Evolutionary conservation across 1,140 invertebrate species (phyloP).

Genomic region (Cydia strobilella): DNA sequence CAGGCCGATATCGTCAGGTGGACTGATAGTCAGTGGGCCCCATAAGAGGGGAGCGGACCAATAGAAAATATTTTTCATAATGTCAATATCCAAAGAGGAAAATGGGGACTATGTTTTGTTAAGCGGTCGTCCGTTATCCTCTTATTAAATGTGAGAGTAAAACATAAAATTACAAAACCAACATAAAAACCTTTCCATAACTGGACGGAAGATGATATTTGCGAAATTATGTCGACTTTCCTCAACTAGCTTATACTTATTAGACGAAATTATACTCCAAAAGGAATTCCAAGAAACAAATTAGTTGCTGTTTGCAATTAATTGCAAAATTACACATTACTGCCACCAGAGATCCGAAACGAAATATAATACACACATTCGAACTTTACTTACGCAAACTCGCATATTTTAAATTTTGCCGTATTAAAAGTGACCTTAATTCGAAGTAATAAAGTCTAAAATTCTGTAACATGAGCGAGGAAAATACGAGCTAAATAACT

Average conservation of each 20-base stretch:
- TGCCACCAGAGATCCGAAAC: slow-evolving; percentile 2
- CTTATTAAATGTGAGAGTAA: neutral
- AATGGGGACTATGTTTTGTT: too few species aligned
- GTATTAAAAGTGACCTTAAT: neutral
- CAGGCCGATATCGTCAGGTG: too few species aligned
- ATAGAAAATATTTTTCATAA: too few species aligned
- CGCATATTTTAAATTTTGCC: neutral
- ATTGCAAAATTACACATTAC: slow-evolving; percentile 28
- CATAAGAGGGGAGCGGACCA: too few species aligned
- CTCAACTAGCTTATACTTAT: neutral
- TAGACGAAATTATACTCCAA: neutral
- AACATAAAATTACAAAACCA: neutral
- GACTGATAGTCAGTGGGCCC: too few species aligned
- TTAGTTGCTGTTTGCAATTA: slow-evolving; percentile 19
- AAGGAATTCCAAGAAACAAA: slow-evolving; percentile 23
- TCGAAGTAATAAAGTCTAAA: neutral
- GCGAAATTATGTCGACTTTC: slow-evolving; percentile 1
- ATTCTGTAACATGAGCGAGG: neutral
- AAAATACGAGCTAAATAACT: neutral
- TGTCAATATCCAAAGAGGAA: too few species aligned
- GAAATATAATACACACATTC: neutral
- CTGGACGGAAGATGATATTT: neutral
- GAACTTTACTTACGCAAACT: neutral
- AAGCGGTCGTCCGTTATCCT: too few species aligned
- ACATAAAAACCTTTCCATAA: neutral